phyloP scores from a whole-genome alignment of 23 tunicate genomes.

The Ascidia mentula region DNA sequence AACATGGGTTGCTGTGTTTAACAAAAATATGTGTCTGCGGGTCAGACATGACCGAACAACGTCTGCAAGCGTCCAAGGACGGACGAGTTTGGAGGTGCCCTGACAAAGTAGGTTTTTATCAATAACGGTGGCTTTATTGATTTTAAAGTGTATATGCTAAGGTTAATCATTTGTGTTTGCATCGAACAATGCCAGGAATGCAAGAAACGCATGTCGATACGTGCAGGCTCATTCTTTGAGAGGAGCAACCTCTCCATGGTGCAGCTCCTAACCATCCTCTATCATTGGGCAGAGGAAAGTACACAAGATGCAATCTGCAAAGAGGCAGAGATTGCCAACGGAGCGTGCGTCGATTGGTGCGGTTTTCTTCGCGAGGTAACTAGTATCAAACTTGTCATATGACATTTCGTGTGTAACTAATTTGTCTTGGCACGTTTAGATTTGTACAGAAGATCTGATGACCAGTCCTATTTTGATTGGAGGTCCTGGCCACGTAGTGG shows the following conservation, averaged over 20 bases:
- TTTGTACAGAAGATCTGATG: background rate
- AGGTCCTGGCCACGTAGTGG: constrained; percentile 4
- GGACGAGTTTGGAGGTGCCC: background rate
- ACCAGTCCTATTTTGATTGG: background rate
- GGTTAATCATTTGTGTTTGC: too few relatives aligned
- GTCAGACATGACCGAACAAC: background rate
- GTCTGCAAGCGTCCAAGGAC: background rate
- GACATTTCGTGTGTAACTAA: background rate
- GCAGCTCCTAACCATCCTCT: background rate
- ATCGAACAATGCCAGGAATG: too few relatives aligned
- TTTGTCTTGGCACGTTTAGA: background rate
- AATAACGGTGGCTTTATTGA: too few relatives aligned
- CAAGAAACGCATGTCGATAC: background rate
- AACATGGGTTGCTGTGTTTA: background rate
- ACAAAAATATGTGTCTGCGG: background rate
- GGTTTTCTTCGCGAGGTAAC: constrained; percentile 1
- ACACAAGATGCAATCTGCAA: background rate
- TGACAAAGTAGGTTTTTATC: background rate
- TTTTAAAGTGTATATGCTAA: too few relatives aligned
- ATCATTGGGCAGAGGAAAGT: background rate
- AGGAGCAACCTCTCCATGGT: background rate
- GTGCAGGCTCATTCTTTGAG: background rate
- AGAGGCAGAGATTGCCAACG: background rate
- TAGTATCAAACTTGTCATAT: background rate
- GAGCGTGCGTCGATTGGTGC: background rate